Evolutionary conservation across 2,113 vertebrate genomes (phyloP).

Genomic region (Megaleporinus macrocephalus): DNA sequence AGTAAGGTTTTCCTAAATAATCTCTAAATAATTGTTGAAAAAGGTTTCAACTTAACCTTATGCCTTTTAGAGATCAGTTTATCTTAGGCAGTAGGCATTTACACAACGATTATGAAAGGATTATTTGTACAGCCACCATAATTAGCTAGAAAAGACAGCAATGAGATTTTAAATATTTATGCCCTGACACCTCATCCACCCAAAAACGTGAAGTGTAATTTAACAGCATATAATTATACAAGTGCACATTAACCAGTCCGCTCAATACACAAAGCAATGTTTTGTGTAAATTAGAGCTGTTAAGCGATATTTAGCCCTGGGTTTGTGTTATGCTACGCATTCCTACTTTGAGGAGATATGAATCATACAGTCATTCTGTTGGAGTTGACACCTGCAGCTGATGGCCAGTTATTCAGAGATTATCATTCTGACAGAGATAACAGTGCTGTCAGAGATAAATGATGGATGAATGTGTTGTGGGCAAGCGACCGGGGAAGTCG

Average conservation of each 20-base stretch:
- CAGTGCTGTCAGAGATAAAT: slow-evolving; percentile 1
- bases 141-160: too few species aligned
- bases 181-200: too few species aligned
- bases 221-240: neutral
- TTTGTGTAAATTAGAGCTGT: neutral
- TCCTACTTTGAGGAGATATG: neutral
- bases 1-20: too few species aligned
- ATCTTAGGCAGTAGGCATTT: too few species aligned
- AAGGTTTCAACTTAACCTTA: too few species aligned
- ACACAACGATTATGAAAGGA: too few species aligned
- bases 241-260: neutral
- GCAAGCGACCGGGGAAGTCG: neutral
- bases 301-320: neutral
- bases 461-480: neutral
- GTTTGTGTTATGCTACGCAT: neutral
- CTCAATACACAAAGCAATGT: neutral
- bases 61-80: too few species aligned
- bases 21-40: too few species aligned
- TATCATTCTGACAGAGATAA: neutral
- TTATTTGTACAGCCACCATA: too few species aligned
- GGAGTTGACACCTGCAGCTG: neutral
- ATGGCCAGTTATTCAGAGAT: slow-evolving; percentile 3
- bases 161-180: too few species aligned
- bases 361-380: neutral
- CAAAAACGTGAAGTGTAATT: neutral